Evolutionary conservation across 2,888 invertebrate species (phyloP), one percentile per base, ranked within the genome.

Genomic region (Netelia inedita): DNA sequence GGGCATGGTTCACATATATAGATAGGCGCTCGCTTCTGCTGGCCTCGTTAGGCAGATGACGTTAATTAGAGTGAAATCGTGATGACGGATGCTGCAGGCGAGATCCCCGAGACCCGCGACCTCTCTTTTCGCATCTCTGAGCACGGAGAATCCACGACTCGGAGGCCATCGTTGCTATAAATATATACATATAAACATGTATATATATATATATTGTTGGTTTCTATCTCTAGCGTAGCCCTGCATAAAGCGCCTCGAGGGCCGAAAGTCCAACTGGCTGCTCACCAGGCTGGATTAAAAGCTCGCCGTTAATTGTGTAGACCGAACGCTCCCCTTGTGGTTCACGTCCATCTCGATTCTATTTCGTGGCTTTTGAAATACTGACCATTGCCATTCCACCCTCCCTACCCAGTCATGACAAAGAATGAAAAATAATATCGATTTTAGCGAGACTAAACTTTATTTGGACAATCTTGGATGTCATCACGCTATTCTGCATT

Each of bases 41-140:
- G 55, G 78, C 66, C 85, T 85, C 85, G 85, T 85, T 82, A 85
- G 85, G 71, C 79, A 79, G 66, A 85, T 82, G 82, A 85, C 85
- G 85, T 85, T 85, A 82, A 82, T 85, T 79, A 85, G 85, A 82
- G 82, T 72, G 85, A 82, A 85, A 85, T 82, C 75, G 79, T 46
- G 85, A 82, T 82, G 85, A 85, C 82, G 85, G 85, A 79, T 79
- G 85, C 85, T 79, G 82, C 71, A 72, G 85, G 75, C 82, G 66
- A 79, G 83, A 73, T 72, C 71, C 66, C 23, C 63, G 21, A 61
- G 65, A 75, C 71, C 74, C 79, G 71, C 72, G 85, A 82, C 85
- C 85, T 85, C 79, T 82, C 84, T 73, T 84, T 83, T 84, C 72
- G 83, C 72, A 75, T 80, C 72, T 73, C 66, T 50, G 78, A 61